Evolutionary conservation across 2,113 vertebrate species (phyloP), one percentile per base, ranked within the genome.

Genomic region (Eubucco bourcierii): DNA sequence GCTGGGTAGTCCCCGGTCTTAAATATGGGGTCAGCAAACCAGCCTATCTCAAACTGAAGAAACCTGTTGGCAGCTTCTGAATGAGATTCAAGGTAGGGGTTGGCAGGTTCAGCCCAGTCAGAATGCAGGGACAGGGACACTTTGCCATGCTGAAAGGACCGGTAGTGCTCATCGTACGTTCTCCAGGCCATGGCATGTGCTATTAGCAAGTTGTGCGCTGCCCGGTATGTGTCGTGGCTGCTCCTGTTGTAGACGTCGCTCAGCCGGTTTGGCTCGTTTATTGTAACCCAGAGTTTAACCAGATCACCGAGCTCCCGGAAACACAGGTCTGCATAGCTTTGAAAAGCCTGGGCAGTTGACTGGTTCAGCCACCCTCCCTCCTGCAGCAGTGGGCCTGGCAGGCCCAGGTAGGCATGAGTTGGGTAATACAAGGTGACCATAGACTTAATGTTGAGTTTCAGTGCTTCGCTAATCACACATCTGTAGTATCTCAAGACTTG

Each of bases 91-190:
- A 97, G 79, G 72, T 98, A 99, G 9, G 98, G 98, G 94, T 99
- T 99, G 93, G 99, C 99, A 5, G 99, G 98, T 80, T 99, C 98
- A 1, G 97, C 98, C 99, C 99, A 99, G 95, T 99, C 99, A 0
- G 98, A 98, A 18, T 99, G 99, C 87, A 99, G 96, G 2, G 99
- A 97, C 27, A 99, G 96, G 20, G 99, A 99, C 60, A 99, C 97
- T 39, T 95, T 85, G 8, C 98, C 98, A 1, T 86, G 73, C 95
- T 99, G 98, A 13, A 94, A 78, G 11, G 71, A 64, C 10, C 97
- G 89, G 85, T 97, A 98, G 27, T 88, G 97, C 58, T 46, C 78
- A 17, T 99, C 97, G 1, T 99, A 99, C 20, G 96, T 91, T 77
- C 94, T 98, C 98, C 98, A 99, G 65, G 97, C 99, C 87, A 96